Percentiles rank a stretch among this genome's conserved stretches.
Evolutionary conservation across 1,140 invertebrate species (phyloP).

Genomic region (Temnothorax longispinosus): DNA sequence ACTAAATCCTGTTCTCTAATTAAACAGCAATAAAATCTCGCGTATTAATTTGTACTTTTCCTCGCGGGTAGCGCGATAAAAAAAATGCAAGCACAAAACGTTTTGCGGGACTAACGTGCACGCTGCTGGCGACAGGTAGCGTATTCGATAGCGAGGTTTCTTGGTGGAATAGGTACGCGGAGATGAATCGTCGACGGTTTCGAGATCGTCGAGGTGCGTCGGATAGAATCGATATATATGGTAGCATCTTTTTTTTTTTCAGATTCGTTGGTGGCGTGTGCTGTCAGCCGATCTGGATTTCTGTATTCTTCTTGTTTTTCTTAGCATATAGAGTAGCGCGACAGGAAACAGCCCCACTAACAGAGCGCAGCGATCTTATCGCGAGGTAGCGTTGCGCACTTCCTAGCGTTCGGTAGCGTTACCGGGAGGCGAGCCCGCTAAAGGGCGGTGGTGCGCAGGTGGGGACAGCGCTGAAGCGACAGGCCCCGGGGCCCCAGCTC

Average conservation of each 20-base stretch:
- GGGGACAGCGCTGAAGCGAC: conserved; percentile 84
- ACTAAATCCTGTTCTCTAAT: background rate
- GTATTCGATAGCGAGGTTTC: conserved; percentile 24
- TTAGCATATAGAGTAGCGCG: conserved; percentile 59
- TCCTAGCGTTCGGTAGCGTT: conserved; percentile 70
- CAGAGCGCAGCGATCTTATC: conserved; percentile 69
- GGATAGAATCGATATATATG: conserved; percentile 39
- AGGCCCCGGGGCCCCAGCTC: conserved; percentile 85
- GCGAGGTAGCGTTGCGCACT: conserved; percentile 71
- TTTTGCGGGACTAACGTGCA: conserved; percentile 29
- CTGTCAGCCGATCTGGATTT: conserved; percentile 35
- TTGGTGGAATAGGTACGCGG: conserved; percentile 16
- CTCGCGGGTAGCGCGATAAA: background rate
- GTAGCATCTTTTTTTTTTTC: conserved; percentile 10
- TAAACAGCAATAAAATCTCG: background rate
- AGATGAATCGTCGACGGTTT: conserved; percentile 27
- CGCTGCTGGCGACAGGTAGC: conserved; percentile 27
- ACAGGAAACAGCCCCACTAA: conserved; percentile 74
- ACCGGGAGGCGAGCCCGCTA: conserved; percentile 75
- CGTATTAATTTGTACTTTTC: background rate
- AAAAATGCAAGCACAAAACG: conserved; percentile 19
- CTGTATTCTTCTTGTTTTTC: background rate
- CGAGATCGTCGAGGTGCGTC: conserved; percentile 30
- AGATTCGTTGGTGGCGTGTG: conserved; percentile 10
- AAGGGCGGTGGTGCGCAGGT: conserved; percentile 84